Evolutionary conservation across 2,888 invertebrate species (phyloP).

Genomic region (Ditula angustiorana): DNA sequence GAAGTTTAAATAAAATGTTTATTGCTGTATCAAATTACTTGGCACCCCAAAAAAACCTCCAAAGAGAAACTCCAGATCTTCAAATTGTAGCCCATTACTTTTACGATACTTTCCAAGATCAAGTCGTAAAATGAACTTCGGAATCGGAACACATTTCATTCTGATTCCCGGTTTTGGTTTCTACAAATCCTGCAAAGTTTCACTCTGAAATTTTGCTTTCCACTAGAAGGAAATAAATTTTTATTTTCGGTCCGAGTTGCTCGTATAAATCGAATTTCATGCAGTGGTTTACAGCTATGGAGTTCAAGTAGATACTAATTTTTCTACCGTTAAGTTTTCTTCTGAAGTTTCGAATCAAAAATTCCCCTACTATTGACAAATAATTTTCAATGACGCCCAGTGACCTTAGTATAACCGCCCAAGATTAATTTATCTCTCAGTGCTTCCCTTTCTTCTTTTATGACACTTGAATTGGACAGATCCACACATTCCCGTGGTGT

Average conservation of each 20-base stretch:
- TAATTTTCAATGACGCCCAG: background rate
- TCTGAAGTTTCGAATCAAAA: slow-evolving; percentile 9
- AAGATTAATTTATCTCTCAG: too few species aligned
- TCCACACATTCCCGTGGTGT: too few species aligned
- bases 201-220: slow-evolving; percentile 45
- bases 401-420: too few species aligned
- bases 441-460: too few species aligned
- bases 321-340: slow-evolving; percentile 8
- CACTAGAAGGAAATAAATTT: slow-evolving; percentile 52
- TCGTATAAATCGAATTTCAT: slow-evolving; percentile 54
- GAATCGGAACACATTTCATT: slow-evolving; percentile 45
- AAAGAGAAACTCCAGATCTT: slow-evolving; percentile 45
- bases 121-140: slow-evolving; percentile 48
- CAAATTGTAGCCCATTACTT: slow-evolving; percentile 47
- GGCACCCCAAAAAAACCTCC: slow-evolving; percentile 12
- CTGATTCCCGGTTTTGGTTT: slow-evolving; percentile 50
- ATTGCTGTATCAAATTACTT: slow-evolving; percentile 5
- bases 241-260: slow-evolving; percentile 46
- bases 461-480: too few species aligned
- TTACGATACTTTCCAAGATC: slow-evolving; percentile 47
- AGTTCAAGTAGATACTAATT: slow-evolving; percentile 27
- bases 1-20: slow-evolving; percentile 20
- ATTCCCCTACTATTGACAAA: background rate
- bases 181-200: slow-evolving; percentile 39
- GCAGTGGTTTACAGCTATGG: slow-evolving; percentile 51